Evolutionary conservation across 2,888 invertebrate genomes (phyloP).

Genomic region (Scaptomyza caliginosa): DNA sequence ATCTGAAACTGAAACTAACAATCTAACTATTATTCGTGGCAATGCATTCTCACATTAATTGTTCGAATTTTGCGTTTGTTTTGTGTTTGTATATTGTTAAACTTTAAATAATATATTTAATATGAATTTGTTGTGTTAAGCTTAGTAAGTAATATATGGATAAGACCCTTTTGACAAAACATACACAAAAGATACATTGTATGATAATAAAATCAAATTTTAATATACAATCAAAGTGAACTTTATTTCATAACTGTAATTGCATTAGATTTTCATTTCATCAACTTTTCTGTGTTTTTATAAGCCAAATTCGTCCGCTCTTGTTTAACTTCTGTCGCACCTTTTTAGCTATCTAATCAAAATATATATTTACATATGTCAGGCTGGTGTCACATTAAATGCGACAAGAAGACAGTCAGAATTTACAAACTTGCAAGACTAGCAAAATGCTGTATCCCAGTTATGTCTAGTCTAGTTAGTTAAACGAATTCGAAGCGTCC

Average conservation of each 20-base stretch:
- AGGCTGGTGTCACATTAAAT: constrained; percentile 6
- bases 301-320: constrained; percentile 7
- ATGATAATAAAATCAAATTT: constrained; percentile 14
- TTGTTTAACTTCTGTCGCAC: not conserved
- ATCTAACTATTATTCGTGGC: constrained; percentile 37
- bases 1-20: constrained; percentile 26
- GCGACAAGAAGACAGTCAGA: not conserved
- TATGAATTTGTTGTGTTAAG: constrained; percentile 43
- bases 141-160: constrained; percentile 35
- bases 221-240: not conserved
- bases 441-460: not conserved
- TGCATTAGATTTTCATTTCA: not conserved
- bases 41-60: constrained; percentile 54
- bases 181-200: not conserved
- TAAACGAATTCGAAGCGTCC: constrained; percentile 3
- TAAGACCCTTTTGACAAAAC: constrained; percentile 38
- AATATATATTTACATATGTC: constrained; percentile 24
- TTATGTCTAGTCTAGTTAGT: constrained; percentile 8
- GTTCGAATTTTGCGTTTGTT: constrained; percentile 17
- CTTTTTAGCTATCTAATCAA: constrained; percentile 39
- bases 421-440: constrained; percentile 20
- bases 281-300: not conserved
- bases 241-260: not conserved
- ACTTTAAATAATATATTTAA: constrained; percentile 10
- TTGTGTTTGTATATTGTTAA: constrained; percentile 52